Percentiles rank a stretch among this genome's conserved stretches.
Evolutionary conservation across 2,113 vertebrate genomes (phyloP).

Genomic region (Carlito syrichta): DNA sequence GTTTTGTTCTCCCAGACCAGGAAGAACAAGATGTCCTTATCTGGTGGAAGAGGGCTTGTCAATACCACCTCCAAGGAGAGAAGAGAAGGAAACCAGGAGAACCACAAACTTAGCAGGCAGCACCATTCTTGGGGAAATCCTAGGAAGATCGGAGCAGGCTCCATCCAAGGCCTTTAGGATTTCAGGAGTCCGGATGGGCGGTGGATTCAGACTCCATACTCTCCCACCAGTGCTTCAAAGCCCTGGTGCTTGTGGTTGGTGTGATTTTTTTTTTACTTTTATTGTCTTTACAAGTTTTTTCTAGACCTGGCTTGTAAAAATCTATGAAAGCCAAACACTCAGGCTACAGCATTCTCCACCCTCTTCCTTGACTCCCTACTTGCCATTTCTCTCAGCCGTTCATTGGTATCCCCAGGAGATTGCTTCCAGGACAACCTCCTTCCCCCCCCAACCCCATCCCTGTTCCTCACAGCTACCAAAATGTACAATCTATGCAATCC

Average conservation of each 20-base stretch:
- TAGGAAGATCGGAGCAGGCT: conserved; percentile 53
- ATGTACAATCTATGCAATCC: neutral
- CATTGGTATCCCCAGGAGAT: neutral
- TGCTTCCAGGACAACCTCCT: neutral
- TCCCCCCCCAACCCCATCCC: too few relatives aligned
- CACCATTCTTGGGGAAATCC: conserved; percentile 47
- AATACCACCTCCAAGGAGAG: conserved; percentile 53
- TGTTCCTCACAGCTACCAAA: neutral
- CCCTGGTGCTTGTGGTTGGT: conserved; percentile 17
- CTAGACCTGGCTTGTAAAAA: conserved; percentile 28
- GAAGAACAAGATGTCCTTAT: conserved; percentile 69
- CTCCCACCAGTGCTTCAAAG: conserved; percentile 55
- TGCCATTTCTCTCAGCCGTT: neutral
- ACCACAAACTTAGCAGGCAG: conserved; percentile 44
- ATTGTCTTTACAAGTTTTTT: conserved; percentile 59
- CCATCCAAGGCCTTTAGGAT: conserved; percentile 24
- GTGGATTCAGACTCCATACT: conserved; percentile 45
- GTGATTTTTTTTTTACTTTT: conserved; percentile 39
- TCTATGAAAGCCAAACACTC: conserved; percentile 25
- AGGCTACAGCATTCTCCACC: neutral
- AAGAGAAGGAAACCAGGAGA: conserved; percentile 52
- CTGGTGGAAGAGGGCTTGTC: conserved; percentile 54
- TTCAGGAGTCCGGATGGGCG: conserved; percentile 58
- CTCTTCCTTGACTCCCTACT: neutral
- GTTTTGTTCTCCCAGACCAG: conserved; percentile 68